phyloP scores from a whole-genome alignment of 35 echinoderm and acorn worm genomes.

The Patiria miniata region DNA sequence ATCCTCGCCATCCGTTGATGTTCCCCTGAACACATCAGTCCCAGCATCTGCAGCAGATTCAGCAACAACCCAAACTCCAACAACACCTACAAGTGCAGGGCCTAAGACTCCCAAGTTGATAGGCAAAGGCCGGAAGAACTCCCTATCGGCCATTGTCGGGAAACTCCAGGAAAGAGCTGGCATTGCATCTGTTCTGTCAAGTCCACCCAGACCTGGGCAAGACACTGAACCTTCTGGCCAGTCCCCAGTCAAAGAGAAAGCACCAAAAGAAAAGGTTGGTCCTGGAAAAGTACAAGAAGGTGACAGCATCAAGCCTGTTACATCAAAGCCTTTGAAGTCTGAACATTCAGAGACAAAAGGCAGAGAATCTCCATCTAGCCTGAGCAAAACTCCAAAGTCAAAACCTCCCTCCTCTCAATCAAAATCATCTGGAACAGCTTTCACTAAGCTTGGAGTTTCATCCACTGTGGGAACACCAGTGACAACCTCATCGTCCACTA shows the following conservation, averaged over 20 bases:
- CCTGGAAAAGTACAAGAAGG: neutral
- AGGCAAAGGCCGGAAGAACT: conserved; percentile 24
- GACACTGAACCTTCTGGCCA: neutral
- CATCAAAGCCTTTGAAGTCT: neutral
- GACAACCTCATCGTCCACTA: neutral
- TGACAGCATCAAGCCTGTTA: neutral
- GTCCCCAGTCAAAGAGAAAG: neutral
- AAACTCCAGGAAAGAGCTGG: conserved; percentile 10
- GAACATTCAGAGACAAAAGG: neutral
- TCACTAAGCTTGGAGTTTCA: neutral
- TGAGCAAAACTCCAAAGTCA: conserved; percentile 7
- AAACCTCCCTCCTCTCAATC: conserved; percentile 12
- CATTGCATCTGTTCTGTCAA: neutral
- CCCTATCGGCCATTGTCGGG: conserved; percentile 33
- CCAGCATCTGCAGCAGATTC: conserved; percentile 36
- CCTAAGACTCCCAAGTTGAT: neutral
- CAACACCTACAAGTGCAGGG: conserved; percentile 14
- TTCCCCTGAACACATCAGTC: neutral
- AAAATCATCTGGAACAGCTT: neutral
- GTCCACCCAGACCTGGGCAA: neutral
- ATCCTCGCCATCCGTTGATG: neutral
- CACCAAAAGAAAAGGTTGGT: neutral
- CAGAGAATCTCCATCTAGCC: conserved; percentile 2
- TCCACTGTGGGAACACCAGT: neutral
- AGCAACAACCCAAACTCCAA: conserved; percentile 39